Evolutionary conservation across 2,888 invertebrate genomes (phyloP), one percentile per base, ranked within the genome.

Genomic region (Harmothoe impar): DNA sequence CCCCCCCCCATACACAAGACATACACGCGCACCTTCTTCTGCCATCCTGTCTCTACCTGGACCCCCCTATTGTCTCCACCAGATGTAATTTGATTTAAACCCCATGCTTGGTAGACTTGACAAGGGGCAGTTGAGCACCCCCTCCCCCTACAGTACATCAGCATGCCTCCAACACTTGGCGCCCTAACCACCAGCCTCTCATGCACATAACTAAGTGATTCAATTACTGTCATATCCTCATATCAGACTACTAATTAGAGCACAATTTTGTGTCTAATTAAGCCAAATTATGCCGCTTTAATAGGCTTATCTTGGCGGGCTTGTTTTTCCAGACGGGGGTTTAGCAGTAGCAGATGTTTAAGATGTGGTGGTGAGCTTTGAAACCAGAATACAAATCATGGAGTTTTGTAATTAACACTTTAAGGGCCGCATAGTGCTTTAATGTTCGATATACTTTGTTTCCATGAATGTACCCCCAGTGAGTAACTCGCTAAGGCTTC

Each of bases 221-320:
- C 86, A 86, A 86, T 86, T 86, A 52, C 56, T 54, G 86, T 86
- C 86, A 86, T 86, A 86, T 86, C 86, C 29, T 54, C 86, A 86
- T 86, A 86, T 86, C 86, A 56, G 86, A 86, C 86, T 86, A 86
- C 86, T 86, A 86, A 86, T 86, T 86, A 86, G 86, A n/a, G 52
- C 10, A n/a, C 86, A 54, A 86, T 86, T 86, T 33, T 51, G 35
- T 25, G 54, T 10, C 54, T 86, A 86, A 86, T 86, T 86, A 86
- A 86, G 25, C 17, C 29, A 54, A 52, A 86, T 86, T 86, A 86
- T 54, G 52, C 54, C 31, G 12, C 56, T 86, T 54, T 86, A 86
- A 86, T 56, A 52, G 56, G 54, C 86, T 86, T 86, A 86, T 86
- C 86, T 29, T 31, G 81, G n/a, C 33, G n/a, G 25, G 86, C 25